phyloP scores from a whole-genome alignment of 2,797 vertebrate species.

The Distichodus sexfasciatus region DNA sequence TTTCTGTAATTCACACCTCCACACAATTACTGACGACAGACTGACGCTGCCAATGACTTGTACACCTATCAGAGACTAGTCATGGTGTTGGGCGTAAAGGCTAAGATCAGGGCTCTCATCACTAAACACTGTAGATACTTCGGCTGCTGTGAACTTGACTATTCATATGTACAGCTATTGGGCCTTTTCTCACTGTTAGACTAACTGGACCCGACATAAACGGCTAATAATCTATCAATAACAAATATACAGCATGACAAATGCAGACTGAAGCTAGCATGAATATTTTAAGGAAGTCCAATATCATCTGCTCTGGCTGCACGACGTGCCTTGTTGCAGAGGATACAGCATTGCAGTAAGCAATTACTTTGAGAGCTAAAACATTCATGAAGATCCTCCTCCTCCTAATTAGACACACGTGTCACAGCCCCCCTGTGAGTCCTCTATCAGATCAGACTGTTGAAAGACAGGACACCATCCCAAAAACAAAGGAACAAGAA shows the following conservation, averaged over 20 bases:
- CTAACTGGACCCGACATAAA: too few relatives aligned
- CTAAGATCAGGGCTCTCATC: background rate
- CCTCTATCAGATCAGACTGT: background rate
- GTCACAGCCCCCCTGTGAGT: conserved; percentile 1
- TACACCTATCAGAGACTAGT: background rate
- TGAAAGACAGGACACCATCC: background rate
- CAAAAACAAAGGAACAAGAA: background rate
- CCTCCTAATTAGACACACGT: conserved; percentile 4
- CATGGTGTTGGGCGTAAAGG: too few relatives aligned
- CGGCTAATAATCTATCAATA: too few relatives aligned
- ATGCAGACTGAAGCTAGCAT: background rate
- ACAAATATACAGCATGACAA: background rate
- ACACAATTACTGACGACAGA: conserved; percentile 1
- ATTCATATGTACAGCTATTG: too few relatives aligned
- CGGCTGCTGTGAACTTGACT: too few relatives aligned
- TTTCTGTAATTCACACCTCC: conserved; percentile 17
- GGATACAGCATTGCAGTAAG: background rate
- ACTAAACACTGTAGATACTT: too few relatives aligned
- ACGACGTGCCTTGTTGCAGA: conserved; percentile 8
- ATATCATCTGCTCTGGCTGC: background rate
- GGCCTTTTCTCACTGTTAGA: too few relatives aligned
- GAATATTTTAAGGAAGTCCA: conserved; percentile 5
- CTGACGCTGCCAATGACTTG: background rate
- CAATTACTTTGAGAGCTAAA: conserved; percentile 16
- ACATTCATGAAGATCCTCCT: conserved; percentile 16